A percentile compares a stretch with the other conserved stretches of the same genome.
Evolutionary conservation across 2,797 vertebrate species (phyloP).

Genomic region (Microctenopoma steveboyesi): DNA sequence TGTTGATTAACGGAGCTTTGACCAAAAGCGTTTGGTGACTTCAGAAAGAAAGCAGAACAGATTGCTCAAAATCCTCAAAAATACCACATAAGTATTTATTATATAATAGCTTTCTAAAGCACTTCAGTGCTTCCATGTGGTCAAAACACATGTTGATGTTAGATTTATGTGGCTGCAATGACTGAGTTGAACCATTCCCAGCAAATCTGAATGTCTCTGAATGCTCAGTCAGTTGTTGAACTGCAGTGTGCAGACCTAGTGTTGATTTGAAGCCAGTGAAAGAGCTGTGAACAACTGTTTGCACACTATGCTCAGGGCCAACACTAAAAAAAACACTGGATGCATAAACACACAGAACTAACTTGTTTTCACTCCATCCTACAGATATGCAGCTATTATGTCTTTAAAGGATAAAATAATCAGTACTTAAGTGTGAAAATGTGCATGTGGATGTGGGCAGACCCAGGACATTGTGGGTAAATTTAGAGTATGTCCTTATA

Average conservation of each 20-base stretch:
- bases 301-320: constrained; percentile 1
- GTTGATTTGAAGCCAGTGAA: constrained; percentile 35
- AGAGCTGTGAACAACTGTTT: constrained; percentile 27
- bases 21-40: constrained; percentile 59
- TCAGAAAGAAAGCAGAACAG: constrained; percentile 40
- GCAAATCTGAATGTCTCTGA: constrained; percentile 26
- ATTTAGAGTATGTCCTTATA: background rate
- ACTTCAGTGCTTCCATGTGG: constrained; percentile 21
- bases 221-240: constrained; percentile 24
- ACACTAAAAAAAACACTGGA: constrained; percentile 10
- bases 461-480: background rate
- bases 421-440: background rate
- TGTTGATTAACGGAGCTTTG: constrained; percentile 67
- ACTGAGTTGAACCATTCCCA: constrained; percentile 13
- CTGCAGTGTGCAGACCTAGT: constrained; percentile 18
- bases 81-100: constrained; percentile 28
- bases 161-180: constrained; percentile 41
- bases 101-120: constrained; percentile 15
- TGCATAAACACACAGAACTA: constrained; percentile 5
- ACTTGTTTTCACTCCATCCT: background rate
- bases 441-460: background rate
- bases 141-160: constrained; percentile 19
- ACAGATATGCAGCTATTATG: constrained; percentile 26
- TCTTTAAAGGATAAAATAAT: constrained; percentile 16
- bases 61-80: constrained; percentile 33